Evolutionary conservation across 2,797 vertebrate species (phyloP), one percentile per base, ranked within the genome.

Genomic region (Lagorchestes hirsutus): DNA sequence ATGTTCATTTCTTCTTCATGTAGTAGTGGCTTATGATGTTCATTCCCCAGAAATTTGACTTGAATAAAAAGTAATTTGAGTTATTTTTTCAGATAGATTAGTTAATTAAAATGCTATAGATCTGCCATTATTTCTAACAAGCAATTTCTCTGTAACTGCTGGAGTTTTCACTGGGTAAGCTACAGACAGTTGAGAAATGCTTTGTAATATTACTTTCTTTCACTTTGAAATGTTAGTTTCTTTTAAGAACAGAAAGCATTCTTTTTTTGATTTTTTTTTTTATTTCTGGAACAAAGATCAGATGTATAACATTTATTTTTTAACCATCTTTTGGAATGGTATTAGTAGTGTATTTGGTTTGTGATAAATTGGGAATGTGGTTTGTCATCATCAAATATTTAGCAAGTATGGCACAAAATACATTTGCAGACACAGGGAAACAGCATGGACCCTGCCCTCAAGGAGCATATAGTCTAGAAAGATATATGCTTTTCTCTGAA

Each of bases 1-100:
- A 34, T 28, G 16, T 31, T 96, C 22, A 90, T 95, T 96, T 95
- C 52, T 96, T 95, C 52, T 29, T 29, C 54, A 95, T 74, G 1
- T 5, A 50, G 5, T 54, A 91, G 6, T 96, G 87, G 24, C 52
- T 94, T 90, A 58, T 92, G 3, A 31, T 91, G n/a, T 22, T 94
- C 1, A 67, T 96, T 96, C 96, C 62, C 46, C 55, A 93, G 34
- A 55, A 2, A 90, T 92, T 91, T 93, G 46, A n/a, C 50, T 94
- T 92, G 29, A 8, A 93, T 22, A 54, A 54, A 94, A 90, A 90
- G 74, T 22, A 4, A 6, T 95, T 96, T 96, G 11, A 13, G 9
- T 82, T 58, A 58, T 91, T 74, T 94, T 55, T 95, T 94, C 93
- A 40, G 27, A 57, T 94, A 91, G 29, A 94, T 24, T 54, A 55